A percentile compares a stretch with the other conserved stretches of the same genome.
These are phyloP conservation scores for Erinaceus europaeus DNA, from an alignment of 2,113 vertebrate species.

Conservation along the genomic window DNA sequence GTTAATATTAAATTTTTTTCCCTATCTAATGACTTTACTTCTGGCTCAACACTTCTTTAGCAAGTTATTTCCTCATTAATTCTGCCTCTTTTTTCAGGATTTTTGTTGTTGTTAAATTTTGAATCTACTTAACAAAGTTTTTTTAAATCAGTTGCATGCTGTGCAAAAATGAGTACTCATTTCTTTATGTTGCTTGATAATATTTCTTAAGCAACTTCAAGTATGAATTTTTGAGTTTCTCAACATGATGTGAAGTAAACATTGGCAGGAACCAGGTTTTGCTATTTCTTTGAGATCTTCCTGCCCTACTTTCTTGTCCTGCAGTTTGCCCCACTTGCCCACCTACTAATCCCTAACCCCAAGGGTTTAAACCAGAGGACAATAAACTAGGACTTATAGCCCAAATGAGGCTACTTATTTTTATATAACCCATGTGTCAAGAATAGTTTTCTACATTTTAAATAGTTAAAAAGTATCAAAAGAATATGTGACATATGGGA, in stretches of 20 bases:
- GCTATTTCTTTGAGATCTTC: slow-evolving; percentile 19
- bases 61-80: slow-evolving; percentile 10
- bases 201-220: slow-evolving; percentile 35
- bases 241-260: slow-evolving; percentile 2
- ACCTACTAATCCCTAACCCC: neutral
- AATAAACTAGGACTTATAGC: neutral
- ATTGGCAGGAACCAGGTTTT: neutral
- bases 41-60: neutral
- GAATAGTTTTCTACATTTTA: slow-evolving; percentile 10
- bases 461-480: neutral
- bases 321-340: neutral
- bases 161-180: neutral
- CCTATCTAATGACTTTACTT: neutral
- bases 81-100: neutral
- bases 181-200: neutral
- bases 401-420: neutral
- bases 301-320: neutral
- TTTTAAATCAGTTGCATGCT: neutral
- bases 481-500: neutral
- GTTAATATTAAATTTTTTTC: neutral
- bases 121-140: neutral
- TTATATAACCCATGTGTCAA: neutral
- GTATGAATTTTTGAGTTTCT: neutral
- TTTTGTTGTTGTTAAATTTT: neutral
- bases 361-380: neutral